Base-by-base conservation (phyloP, 2,797 vertebrate species). In the Pipistrellus kuhlii region DNA sequence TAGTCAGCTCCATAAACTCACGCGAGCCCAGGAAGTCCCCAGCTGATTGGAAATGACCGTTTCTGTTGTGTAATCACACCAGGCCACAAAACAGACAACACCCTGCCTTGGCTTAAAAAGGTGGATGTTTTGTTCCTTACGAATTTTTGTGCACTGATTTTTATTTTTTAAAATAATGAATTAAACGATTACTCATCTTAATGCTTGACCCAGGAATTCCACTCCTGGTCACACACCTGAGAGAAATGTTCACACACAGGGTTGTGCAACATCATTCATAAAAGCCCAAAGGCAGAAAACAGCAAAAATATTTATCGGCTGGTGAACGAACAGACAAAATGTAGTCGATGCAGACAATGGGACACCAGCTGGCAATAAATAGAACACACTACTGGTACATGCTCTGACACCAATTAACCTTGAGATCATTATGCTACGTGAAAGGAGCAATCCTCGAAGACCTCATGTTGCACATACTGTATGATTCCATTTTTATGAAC, bases 1-100 rank as follows among this genome's bases (percentile, higher is more conserved):
- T 3, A 0, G 14, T 48, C 23, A 21, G 53, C 21, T 11, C 17
- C n/a, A 2, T 17, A 23, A n/a, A 13, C n/a, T 69, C 8, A 9
- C 7, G 0, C 0, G 17, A 53, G 38, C 20, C n/a, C 51, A 4
- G 8, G 76, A 8, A 5, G 44, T 30, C 13, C 5, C 1, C 1
- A 18, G 69, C 27, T 14, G 51, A 11, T 5, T 8, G 53, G 62
- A 44, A 48, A 35, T 25, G 66, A 20, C 38, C 3, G 1, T 13
- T 62, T 32, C 51, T 3, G 0, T 13, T 0, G 35, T 6, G 5
- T 15, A 3, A 6, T 8, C 48, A 53, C 30, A 10, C 4, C 2
- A 53, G n/a, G 25, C 18, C 64, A 62, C 57, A 20, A 41, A 80
- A 41, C 84, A 80, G 32, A 76, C 20, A 6, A 5, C 25, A 12